Conservation (phyloP, 2,113 vertebrate genomes). For the Trogon melanurus region DNA sequence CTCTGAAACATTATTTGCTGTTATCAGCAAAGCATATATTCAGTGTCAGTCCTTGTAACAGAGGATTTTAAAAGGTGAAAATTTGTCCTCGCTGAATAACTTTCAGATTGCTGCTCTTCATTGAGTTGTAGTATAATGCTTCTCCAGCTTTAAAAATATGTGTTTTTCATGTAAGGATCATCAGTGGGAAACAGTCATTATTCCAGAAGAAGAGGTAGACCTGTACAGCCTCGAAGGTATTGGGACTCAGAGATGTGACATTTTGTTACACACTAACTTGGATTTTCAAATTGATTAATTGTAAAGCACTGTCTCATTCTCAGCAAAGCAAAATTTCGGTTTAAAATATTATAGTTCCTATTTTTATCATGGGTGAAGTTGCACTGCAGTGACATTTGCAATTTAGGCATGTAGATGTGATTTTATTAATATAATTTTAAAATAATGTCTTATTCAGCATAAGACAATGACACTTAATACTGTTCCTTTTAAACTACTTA, state of each 20-base stretch:
- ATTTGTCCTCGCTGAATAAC: not conserved
- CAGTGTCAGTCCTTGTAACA: not conserved
- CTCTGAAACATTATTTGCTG: rapidly evolving
- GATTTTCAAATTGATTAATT: not conserved
- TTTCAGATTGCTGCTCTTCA: not conserved
- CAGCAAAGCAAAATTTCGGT: not conserved
- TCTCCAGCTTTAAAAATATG: not conserved
- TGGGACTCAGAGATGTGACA: not conserved
- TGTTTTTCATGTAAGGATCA: constrained; percentile 76
- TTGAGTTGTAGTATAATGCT: not conserved
- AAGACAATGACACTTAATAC: not conserved
- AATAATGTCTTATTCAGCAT: not conserved
- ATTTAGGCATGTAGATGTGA: not conserved
- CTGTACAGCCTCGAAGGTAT: constrained; percentile 89
- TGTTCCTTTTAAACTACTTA: not conserved
- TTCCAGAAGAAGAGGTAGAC: constrained; percentile 85
- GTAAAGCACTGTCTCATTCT: not conserved
- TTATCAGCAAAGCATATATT: not conserved
- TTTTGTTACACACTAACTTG: not conserved
- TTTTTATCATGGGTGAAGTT: not conserved
- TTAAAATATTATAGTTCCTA: not conserved
- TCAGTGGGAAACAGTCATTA: constrained; percentile 91
- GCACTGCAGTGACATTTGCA: not conserved
- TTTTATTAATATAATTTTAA: not conserved
- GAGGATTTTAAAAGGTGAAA: not conserved